A percentile compares a stretch with the other conserved stretches of the same genome.
Evolutionary conservation across 2,113 vertebrate genomes (phyloP).

Genomic region (Tetrax tetrax): DNA sequence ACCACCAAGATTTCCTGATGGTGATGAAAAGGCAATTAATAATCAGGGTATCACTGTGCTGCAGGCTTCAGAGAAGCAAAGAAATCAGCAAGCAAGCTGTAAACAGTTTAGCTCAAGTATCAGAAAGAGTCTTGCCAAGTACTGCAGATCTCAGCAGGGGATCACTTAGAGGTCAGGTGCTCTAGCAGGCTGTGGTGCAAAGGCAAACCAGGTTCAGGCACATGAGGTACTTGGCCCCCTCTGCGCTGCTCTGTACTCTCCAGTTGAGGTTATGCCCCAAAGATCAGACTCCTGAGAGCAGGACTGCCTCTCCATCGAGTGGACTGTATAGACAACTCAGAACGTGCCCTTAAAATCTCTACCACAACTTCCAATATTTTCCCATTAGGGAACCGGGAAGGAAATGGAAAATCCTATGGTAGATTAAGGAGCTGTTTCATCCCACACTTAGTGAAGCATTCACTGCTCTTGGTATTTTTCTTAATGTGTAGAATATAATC

Average conservation of each 20-base stretch:
- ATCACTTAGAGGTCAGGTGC: background rate
- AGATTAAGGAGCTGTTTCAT: background rate
- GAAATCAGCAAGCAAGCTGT: background rate
- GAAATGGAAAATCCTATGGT: background rate
- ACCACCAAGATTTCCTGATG: background rate
- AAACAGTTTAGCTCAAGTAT: slow-evolving; percentile 12
- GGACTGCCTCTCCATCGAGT: background rate
- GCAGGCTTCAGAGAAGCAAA: background rate
- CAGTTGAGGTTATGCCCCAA: background rate
- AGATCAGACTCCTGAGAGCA: background rate
- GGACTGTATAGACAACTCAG: background rate
- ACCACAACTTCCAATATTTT: background rate
- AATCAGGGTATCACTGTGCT: background rate
- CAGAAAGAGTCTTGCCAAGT: background rate
- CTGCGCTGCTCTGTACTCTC: background rate
- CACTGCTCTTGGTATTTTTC: background rate
- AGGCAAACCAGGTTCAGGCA: background rate
- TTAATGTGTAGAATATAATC: background rate
- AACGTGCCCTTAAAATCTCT: background rate
- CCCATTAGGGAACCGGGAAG: background rate
- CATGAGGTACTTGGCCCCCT: background rate
- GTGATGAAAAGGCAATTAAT: background rate
- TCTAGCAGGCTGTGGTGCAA: background rate
- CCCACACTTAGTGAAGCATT: background rate
- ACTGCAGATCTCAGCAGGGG: background rate